Evolutionary conservation across 2,113 vertebrate genomes (phyloP), one percentile per base, ranked within the genome.

Genomic region (Tachycineta bicolor): DNA sequence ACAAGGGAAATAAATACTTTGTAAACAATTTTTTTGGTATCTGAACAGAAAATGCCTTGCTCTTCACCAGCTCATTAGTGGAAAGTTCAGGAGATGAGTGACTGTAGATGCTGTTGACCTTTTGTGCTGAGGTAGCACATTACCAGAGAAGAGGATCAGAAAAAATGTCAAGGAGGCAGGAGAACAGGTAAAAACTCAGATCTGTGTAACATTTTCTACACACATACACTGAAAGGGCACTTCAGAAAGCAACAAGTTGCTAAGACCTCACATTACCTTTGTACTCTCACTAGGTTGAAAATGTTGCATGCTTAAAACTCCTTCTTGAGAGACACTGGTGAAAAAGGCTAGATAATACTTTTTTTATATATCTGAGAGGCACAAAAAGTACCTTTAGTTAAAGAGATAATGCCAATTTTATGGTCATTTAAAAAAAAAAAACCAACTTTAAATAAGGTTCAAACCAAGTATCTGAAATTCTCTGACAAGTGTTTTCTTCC

Each of bases 71-170:
- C 28, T 52, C 41, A n/a, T 86, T 81, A 81, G 26, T 15, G 31
- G 21, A 26, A 92, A 91, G 31, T 33, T 53, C 55, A 80, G 65
- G 70, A 96, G 46, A 83, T 18, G 43, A 76, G 69, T 87, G 87
- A 91, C 44, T 63, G 73, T 46, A 91, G 92, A 75, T 64, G 91
- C 34, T 21, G 44, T 84, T 93, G 93, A 81, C 82, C 69, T 90
- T 97, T 64, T 5, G 14, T 90, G 75, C 88, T 50, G 56, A 60
- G 31, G 49, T 69, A 75, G 5, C 64, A 67, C 60, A 64, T 80
- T 25, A 63, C 25, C 55, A 78, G 49, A 87, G 23, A 89, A 91
- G 86, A 65, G 60, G 28, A 79, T 78, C 34, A 65, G 68, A 90
- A 69, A 55, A 93, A 95, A 56, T 46, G 24, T 77, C 73, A 85